Percentiles rank a stretch among this genome's conserved stretches.
These are phyloP conservation scores for Psittacula echo DNA, from an alignment of 2,797 vertebrate species.

Conservation along the genomic window DNA sequence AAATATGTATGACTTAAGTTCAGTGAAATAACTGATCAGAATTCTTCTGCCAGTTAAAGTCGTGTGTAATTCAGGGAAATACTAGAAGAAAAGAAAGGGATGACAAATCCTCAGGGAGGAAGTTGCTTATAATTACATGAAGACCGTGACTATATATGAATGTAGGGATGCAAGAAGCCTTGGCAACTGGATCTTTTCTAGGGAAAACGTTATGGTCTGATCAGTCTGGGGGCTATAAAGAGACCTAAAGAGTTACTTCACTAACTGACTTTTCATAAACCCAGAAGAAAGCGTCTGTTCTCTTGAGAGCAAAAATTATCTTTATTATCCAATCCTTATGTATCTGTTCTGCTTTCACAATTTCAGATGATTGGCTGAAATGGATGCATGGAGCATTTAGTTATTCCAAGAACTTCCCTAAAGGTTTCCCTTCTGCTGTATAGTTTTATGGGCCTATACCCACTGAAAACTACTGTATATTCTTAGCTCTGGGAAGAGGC, in stretches of 20 bases:
- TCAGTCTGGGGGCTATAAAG: not conserved
- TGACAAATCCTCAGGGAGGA: not conserved
- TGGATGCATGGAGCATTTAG: not conserved
- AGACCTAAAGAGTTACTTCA: not conserved
- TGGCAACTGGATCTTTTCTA: not conserved
- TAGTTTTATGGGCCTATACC: not conserved
- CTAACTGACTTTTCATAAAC: not conserved
- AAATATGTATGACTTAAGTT: not conserved
- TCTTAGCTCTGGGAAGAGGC: not conserved
- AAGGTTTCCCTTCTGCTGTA: not conserved
- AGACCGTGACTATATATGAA: not conserved
- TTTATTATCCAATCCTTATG: not conserved
- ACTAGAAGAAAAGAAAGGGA: not conserved
- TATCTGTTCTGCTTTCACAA: not conserved
- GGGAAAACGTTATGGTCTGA: not conserved
- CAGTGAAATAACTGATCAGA: not conserved
- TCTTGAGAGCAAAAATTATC: not conserved
- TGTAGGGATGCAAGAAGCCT: not conserved
- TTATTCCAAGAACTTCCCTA: not conserved
- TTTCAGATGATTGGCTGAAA: not conserved
- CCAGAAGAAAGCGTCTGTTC: not conserved
- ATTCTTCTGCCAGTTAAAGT: not conserved
- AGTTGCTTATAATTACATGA: not conserved
- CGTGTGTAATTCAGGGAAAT: not conserved
- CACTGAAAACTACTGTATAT: not conserved